phyloP scores from a whole-genome alignment of 2,888 invertebrate species.

The Seira musarum region DNA sequence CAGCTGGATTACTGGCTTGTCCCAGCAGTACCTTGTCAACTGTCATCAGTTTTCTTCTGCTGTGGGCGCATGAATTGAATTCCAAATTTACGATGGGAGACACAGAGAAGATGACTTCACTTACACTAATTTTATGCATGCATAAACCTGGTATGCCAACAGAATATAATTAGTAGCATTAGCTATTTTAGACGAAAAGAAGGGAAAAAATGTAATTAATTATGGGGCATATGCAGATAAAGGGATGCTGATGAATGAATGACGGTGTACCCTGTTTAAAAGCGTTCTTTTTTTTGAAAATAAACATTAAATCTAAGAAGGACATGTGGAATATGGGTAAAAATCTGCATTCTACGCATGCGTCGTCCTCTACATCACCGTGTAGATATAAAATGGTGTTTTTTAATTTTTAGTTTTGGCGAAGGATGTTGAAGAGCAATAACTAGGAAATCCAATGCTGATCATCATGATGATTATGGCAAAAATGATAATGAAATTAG shows the following conservation, averaged over 20 bases:
- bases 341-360: not conserved
- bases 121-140: slow-evolving; percentile 15
- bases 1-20: not conserved
- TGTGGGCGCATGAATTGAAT: not conserved
- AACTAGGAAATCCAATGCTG: not conserved
- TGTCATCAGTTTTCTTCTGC: not conserved
- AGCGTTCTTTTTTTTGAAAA: not conserved
- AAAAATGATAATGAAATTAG: slow-evolving; percentile 14
- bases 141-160: slow-evolving; percentile 4
- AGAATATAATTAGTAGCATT: slow-evolving; percentile 16
- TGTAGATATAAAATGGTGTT: not conserved
- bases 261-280: not conserved
- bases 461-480: not conserved
- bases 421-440: not conserved
- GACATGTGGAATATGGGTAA: not conserved
- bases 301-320: not conserved
- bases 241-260: not conserved
- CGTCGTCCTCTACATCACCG: not conserved
- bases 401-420: not conserved
- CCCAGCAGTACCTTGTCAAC: not conserved
- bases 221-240: not conserved
- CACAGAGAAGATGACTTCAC: not conserved
- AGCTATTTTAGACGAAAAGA: not conserved
- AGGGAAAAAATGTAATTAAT: not conserved
- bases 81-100: not conserved